Conservation (phyloP, 2,797 vertebrate genomes). For the Onychomys arenicola region DNA sequence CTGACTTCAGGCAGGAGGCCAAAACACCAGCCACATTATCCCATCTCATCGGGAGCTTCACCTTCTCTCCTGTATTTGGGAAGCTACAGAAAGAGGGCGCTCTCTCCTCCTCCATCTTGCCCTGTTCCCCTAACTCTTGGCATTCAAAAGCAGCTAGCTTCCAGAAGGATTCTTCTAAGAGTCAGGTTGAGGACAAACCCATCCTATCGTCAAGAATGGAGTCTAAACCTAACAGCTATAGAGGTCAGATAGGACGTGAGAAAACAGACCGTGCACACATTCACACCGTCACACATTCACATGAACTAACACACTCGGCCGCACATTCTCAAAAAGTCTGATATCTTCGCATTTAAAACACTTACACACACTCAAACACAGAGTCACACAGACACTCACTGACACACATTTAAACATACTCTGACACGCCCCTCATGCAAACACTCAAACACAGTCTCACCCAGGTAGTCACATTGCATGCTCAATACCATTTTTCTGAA, state of each 20-base stretch:
- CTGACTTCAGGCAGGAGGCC: constrained; percentile 10
- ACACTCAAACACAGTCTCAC: neutral
- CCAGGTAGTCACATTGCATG: neutral
- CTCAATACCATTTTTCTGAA: neutral
- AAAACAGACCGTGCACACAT: neutral
- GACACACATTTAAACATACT: neutral
- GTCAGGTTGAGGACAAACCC: neutral
- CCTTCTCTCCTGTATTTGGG: neutral
- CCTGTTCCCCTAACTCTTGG: neutral
- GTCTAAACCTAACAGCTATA: neutral
- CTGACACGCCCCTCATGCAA: neutral
- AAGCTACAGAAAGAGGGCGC: neutral
- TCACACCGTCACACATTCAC: too few relatives aligned
- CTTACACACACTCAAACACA: neutral
- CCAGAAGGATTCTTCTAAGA: neutral
- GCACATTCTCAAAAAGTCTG: neutral
- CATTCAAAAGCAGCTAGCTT: neutral
- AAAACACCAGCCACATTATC: neutral
- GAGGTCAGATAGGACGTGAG: neutral
- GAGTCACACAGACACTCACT: neutral
- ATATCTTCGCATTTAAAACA: neutral
- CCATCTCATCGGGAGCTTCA: neutral
- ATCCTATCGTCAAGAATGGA: neutral
- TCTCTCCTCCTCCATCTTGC: neutral
- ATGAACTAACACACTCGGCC: neutral